These are phyloP conservation scores for Scaptomyza pallida DNA, from an alignment of 1,140 invertebrate species.

Conservation along the genomic window DNA sequence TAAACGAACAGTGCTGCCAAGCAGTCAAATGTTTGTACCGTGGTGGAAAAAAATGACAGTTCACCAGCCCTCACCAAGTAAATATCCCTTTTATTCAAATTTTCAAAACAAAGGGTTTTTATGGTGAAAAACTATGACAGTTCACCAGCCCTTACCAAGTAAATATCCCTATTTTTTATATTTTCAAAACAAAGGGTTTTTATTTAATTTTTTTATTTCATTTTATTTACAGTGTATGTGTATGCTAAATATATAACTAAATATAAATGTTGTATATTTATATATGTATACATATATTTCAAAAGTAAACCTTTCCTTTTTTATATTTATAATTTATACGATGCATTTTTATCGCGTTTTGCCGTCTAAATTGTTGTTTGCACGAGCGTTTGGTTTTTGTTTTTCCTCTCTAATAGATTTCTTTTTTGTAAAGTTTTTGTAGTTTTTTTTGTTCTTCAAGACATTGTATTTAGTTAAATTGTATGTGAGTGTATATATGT, in stretches of 20 bases:
- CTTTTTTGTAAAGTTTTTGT: neutral
- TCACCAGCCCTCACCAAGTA: neutral
- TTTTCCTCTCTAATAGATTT: slow-evolving; percentile 27
- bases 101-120: slow-evolving; percentile 12
- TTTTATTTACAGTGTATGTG: slow-evolving; percentile 82
- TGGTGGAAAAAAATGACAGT: neutral
- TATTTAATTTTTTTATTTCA: slow-evolving; percentile 62
- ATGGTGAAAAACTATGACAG: neutral
- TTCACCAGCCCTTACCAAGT: neutral
- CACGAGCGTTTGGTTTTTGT: slow-evolving; percentile 18
- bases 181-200: neutral
- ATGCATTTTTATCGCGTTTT: slow-evolving; percentile 53
- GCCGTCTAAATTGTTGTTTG: slow-evolving; percentile 54
- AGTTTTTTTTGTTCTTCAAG: slow-evolving; percentile 59
- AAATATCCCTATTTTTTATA: slow-evolving; percentile 1
- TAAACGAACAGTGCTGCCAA: slow-evolving; percentile 14
- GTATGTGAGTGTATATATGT: slow-evolving; percentile 43
- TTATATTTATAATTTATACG: slow-evolving; percentile 60
- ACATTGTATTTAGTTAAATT: slow-evolving; percentile 61
- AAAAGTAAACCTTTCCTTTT: slow-evolving; percentile 78
- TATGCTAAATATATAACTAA: slow-evolving; percentile 81
- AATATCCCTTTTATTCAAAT: slow-evolving; percentile 2
- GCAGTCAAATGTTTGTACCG: slow-evolving; percentile 4
- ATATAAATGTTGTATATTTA: slow-evolving; percentile 63
- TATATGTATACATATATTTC: slow-evolving; percentile 72